phyloP scores from a whole-genome alignment of 35 echinoderm and acorn worm genomes.

The Ophiothrix spiculata region DNA sequence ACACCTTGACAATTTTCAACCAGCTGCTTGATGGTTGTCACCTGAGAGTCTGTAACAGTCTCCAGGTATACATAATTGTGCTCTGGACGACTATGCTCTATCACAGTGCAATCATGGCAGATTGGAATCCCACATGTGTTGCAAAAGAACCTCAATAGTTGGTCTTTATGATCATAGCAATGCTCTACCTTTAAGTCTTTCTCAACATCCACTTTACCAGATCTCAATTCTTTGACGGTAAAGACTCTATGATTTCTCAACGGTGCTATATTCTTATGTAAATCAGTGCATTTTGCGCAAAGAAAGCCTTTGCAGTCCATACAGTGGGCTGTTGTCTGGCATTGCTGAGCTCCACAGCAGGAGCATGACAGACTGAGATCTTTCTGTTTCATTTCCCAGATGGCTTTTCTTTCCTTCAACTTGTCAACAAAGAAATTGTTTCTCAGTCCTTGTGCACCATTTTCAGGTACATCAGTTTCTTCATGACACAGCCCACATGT shows the following conservation, averaged over 20 bases:
- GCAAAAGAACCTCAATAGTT: slow-evolving; percentile 4
- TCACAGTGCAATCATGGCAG: background rate
- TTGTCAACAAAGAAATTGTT: background rate
- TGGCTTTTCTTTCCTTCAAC: slow-evolving; percentile 9
- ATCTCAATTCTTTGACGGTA: background rate
- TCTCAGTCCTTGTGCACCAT: background rate
- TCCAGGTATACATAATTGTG: background rate
- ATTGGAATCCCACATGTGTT: background rate
- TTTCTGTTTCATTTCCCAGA: slow-evolving; percentile 9
- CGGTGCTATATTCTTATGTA: background rate
- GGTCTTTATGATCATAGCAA: background rate
- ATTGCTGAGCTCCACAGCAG: background rate
- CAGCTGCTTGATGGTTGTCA: background rate
- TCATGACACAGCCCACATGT: background rate
- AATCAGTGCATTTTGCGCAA: background rate
- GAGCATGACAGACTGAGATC: background rate
- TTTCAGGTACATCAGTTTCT: background rate
- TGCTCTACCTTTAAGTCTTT: background rate
- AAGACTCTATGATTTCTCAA: background rate
- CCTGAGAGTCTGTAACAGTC: background rate
- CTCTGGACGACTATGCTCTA: background rate
- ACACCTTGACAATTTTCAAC: background rate
- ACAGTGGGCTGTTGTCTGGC: background rate
- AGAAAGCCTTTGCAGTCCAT: background rate
- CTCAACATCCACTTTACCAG: background rate